Percentiles rank a stretch among this genome's conserved stretches.
Evolutionary conservation across 2,113 vertebrate genomes (phyloP).

Genomic region (Platanista minor): DNA sequence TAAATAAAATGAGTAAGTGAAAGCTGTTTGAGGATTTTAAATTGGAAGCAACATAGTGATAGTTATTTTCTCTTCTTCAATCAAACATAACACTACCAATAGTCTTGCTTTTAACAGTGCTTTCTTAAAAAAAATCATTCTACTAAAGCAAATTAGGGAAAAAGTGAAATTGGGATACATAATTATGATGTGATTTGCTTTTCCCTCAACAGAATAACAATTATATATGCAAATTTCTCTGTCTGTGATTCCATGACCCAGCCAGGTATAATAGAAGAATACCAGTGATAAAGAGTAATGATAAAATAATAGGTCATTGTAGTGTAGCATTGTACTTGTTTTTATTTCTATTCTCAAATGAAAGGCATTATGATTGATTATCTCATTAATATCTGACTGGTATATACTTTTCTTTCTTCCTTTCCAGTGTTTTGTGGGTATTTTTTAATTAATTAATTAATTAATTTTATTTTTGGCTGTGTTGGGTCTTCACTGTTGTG

Average conservation of each 20-base stretch:
- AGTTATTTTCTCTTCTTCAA: neutral
- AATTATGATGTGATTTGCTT: neutral
- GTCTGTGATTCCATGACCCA: neutral
- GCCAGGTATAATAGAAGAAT: neutral
- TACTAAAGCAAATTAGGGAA: neutral
- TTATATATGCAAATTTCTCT: neutral
- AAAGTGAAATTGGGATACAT: neutral
- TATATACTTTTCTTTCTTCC: neutral
- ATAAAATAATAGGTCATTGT: neutral
- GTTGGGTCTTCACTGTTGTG: too few species aligned
- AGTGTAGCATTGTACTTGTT: neutral
- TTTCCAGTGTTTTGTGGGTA: too few species aligned
- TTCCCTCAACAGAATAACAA: neutral
- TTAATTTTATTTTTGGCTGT: too few species aligned
- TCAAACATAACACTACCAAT: neutral
- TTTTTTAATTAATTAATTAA: too few species aligned
- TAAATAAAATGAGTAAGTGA: neutral
- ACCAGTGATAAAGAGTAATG: neutral
- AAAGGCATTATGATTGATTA: neutral
- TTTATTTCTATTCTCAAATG: neutral
- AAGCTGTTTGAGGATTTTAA: neutral
- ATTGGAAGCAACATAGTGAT: neutral
- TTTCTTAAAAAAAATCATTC: neutral
- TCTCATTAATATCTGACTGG: neutral
- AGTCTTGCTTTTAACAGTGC: neutral